A percentile compares a stretch with the other conserved stretches of the same genome.
Conservation (phyloP, 2,113 vertebrate species). For the Sphyrna mokarran region DNA sequence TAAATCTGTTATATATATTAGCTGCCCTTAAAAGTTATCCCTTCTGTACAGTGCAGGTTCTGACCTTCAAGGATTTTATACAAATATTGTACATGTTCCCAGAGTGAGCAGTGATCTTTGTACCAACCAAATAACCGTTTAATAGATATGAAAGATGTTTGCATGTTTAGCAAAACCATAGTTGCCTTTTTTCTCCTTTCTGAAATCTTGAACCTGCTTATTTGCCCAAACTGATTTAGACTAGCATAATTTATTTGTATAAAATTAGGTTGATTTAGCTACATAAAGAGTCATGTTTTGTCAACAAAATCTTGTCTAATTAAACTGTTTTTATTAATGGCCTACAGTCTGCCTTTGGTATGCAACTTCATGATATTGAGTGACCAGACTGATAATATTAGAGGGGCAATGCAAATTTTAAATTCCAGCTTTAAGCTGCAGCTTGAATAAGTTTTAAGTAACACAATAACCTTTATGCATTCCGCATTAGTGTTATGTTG, state of each 20-base stretch:
- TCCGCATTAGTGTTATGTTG: background rate
- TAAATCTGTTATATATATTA: background rate
- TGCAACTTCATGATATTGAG: background rate
- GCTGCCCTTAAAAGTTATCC: background rate
- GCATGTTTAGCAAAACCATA: background rate
- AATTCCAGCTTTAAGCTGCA: background rate
- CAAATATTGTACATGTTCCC: background rate
- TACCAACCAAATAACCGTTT: background rate
- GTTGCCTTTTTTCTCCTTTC: background rate
- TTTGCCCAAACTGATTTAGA: background rate
- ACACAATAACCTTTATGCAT: background rate
- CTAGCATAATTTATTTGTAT: background rate
- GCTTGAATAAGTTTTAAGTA: background rate
- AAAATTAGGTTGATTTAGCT: background rate
- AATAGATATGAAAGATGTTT: background rate
- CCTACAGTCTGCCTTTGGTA: background rate
- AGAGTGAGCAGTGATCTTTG: background rate
- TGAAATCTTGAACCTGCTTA: background rate
- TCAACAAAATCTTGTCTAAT: background rate
- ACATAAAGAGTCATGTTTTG: background rate
- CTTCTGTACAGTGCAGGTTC: background rate
- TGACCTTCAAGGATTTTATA: background rate
- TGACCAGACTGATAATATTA: background rate
- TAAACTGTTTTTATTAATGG: background rate
- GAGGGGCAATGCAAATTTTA: background rate